Evolutionary conservation across 2,888 invertebrate species (phyloP).

Genomic region (Uloborus plumipes): DNA sequence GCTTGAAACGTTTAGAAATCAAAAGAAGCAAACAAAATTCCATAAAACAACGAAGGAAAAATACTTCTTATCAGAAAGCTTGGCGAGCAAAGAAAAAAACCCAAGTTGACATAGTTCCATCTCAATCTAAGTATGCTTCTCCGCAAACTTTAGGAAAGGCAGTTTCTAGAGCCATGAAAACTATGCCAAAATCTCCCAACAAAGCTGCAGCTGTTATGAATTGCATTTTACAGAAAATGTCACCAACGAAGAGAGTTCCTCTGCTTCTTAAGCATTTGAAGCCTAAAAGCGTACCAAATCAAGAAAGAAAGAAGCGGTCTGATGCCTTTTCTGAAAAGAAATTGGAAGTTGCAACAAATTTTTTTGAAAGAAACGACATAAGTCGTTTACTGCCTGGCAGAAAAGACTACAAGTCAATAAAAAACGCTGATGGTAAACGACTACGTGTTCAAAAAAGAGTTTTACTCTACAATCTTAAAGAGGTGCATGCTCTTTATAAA

Average conservation of each 20-base stretch:
- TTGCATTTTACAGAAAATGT: conserved; percentile 4
- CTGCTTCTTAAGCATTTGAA: neutral
- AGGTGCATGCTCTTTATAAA: neutral
- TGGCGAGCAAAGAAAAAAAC: conserved; percentile 2
- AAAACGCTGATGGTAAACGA: neutral
- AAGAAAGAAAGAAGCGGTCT: neutral
- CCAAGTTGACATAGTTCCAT: neutral
- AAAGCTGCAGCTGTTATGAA: conserved; percentile 3
- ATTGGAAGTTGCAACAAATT: neutral
- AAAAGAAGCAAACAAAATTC: neutral
- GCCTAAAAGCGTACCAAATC: neutral
- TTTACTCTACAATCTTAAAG: neutral
- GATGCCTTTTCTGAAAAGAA: neutral
- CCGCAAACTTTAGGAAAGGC: neutral
- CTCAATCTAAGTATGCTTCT: neutral
- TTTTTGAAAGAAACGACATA: neutral
- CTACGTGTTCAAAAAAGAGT: neutral
- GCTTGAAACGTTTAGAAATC: neutral
- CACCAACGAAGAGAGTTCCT: conserved; percentile 3
- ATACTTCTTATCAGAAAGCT: conserved; percentile 1
- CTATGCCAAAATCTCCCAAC: neutral
- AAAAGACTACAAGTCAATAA: conserved; percentile 1
- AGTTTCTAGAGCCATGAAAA: neutral
- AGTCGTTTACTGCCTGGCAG: neutral
- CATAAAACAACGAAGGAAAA: neutral